These are phyloP conservation scores for Nycticebus coucang DNA, from an alignment of 2,113 vertebrate genomes.

Conservation along the genomic window DNA sequence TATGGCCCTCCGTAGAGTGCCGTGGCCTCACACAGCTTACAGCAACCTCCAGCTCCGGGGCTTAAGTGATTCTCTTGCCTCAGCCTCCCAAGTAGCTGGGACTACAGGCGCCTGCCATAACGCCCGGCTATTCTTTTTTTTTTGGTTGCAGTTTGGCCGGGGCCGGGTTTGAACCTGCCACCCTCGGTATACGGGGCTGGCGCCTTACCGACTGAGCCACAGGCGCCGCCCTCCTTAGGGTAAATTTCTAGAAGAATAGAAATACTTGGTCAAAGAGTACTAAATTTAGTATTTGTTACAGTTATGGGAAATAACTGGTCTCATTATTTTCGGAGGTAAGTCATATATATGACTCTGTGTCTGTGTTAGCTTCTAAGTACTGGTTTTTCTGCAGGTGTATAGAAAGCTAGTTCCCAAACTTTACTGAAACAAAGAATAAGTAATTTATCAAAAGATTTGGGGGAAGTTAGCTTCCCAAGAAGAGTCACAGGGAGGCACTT, in stretches of 20 bases:
- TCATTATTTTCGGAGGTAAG: not conserved
- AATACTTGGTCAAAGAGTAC: not conserved
- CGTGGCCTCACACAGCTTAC: too few relatives aligned
- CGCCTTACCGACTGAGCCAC: too few relatives aligned
- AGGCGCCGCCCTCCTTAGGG: too few relatives aligned
- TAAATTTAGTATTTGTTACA: not conserved
- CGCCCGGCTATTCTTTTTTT: too few relatives aligned
- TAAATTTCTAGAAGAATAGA: not conserved
- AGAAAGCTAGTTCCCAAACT: not conserved
- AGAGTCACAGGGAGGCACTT: not conserved
- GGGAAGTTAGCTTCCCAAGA: not conserved
- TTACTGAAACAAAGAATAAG: not conserved
- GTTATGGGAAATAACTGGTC: not conserved
- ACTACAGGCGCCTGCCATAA: too few relatives aligned
- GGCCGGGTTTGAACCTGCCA: too few relatives aligned
- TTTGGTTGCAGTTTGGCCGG: too few relatives aligned
- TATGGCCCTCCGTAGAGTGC: too few relatives aligned
- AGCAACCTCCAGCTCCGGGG: too few relatives aligned
- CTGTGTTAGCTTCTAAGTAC: not conserved
- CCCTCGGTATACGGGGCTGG: too few relatives aligned
- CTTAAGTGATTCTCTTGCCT: too few relatives aligned
- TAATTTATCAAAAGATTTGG: not conserved
- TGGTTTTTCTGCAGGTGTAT: not conserved
- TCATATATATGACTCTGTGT: not conserved
- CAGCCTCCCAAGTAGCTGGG: too few relatives aligned